Base-by-base conservation (phyloP, 2,113 vertebrate species). In the Chauna torquata region DNA sequence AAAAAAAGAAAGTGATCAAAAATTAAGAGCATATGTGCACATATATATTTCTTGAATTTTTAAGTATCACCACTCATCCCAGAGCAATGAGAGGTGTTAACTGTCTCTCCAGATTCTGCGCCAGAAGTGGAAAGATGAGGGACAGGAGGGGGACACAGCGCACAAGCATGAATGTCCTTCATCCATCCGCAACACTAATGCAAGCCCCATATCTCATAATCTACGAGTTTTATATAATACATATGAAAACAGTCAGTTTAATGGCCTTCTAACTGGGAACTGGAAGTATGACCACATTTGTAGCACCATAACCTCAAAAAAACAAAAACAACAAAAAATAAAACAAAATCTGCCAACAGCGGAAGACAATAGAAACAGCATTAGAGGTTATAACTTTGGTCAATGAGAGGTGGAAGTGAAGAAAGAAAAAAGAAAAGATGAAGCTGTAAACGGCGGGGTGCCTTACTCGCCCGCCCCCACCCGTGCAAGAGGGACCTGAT, bases 141-240 rank as follows among this genome's bases (percentile, higher is more conserved):
- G 34, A 19, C 32, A 32, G 11, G 8, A 54, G 8, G 5, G 1
- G 6, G 25, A 6, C 3, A 8, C 0, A 2, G 19, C 4, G 0
- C 17, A 69, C 25, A 72, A 50, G 25, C 15, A 52, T 16, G 30
- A 89, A 47, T 30, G 79, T 40, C 65, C 74, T 82, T 75, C 59
- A 58, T 23, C 20, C 66, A 75, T 16, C 23, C 65, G 28, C 68
- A n/a, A 15, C 9, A 20, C 17, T 64, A 74, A 25, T n/a, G 38
- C 57, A 78, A 70, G 14, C 17, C 16, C 16, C 3, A 0, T 12
- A 55, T 42, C 49, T 59, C 49, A 52, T 38, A 88, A 71, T 3
- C 23, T 64, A 9, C 10, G 54, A 6, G 7, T 76, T 80, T 65
- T 64, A 85, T 23, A 64, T 10, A 71, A 71, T 5, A n/a, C 12